Evolutionary conservation across 2,888 invertebrate genomes (phyloP), one percentile per base, ranked within the genome.

Genomic region (Mythimna loreyi): DNA sequence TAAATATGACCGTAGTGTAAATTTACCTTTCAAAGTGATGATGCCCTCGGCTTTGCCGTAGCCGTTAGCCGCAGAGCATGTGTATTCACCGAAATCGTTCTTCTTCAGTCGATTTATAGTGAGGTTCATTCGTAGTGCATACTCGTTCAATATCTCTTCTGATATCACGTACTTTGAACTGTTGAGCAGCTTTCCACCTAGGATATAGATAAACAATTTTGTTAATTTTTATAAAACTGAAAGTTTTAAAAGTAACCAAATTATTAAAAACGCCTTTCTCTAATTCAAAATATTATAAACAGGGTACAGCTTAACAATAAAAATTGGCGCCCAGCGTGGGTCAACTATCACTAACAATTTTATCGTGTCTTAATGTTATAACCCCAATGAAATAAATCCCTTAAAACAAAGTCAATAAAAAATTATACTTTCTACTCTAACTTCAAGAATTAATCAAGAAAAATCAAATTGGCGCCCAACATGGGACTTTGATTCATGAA

Each of bases 111-210:
- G 96, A 79, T 96, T 97, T 87, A 99, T 97, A 76, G 98, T 98
- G 81, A 99, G 95, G 91, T 98, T 98, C 97, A 98, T 97, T 81
- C 97, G 97, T 90, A 98, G 96, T 55, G 97, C 97, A 91, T 98
- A 98, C 82, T 97, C 97, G 92, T 97, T 98, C 81, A 97, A 89
- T 72, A 96, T 91, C 45, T 97, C 96, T 89, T 98, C 98, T 21
- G 97, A 97, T 94, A 98, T 97, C 68, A 97, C 95, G 91, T 98
- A 98, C 92, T 98, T 98, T 71, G 97, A 96, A 85, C 97, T 97
- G 79, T 97, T 97, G 82, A 98, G 96, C 75, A 98, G 93, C 92
- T 98, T 98, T 74, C 97, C 96, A 80, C 97, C 98, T 98, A 21
- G 89, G 88, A 76, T 76, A 68, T 81, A 73, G 70, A 58, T 13